Conservation (phyloP, 2,113 vertebrate genomes). For the Oreocharis arfaki region DNA sequence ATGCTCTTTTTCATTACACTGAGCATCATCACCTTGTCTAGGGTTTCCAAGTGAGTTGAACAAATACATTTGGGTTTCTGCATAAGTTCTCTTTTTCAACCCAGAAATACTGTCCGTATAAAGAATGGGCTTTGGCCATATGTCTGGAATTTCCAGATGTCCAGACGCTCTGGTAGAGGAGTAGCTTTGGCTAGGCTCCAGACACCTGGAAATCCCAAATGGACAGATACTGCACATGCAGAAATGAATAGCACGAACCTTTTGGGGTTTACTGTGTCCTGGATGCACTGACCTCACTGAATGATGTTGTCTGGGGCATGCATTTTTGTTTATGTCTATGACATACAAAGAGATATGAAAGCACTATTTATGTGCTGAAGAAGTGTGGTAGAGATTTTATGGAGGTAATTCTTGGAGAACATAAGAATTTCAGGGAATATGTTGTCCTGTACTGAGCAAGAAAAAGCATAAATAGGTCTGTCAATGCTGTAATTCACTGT, state of each 20-base stretch:
- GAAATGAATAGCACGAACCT: not conserved
- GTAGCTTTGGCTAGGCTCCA: not conserved
- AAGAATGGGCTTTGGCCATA: not conserved
- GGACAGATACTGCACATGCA: not conserved
- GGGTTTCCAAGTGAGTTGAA: not conserved
- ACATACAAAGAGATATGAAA: not conserved
- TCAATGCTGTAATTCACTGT: not conserved
- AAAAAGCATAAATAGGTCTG: not conserved
- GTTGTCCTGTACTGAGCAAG: not conserved
- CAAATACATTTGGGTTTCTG: not conserved
- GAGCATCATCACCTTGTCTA: not conserved
- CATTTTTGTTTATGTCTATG: not conserved
- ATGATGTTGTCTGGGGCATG: not conserved
- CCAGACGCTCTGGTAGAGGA: not conserved
- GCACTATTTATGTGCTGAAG: not conserved
- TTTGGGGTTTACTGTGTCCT: not conserved
- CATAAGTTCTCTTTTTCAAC: not conserved
- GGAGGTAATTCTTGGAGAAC: not conserved
- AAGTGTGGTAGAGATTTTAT: not conserved
- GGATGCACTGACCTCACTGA: not conserved
- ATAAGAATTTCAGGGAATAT: not conserved
- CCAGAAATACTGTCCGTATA: not conserved
- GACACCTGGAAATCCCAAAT: not conserved
- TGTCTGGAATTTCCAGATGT: not conserved
- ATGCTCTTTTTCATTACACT: not conserved